Base-by-base conservation (phyloP, 2,888 invertebrate species). In the Diogma glabrata region DNA sequence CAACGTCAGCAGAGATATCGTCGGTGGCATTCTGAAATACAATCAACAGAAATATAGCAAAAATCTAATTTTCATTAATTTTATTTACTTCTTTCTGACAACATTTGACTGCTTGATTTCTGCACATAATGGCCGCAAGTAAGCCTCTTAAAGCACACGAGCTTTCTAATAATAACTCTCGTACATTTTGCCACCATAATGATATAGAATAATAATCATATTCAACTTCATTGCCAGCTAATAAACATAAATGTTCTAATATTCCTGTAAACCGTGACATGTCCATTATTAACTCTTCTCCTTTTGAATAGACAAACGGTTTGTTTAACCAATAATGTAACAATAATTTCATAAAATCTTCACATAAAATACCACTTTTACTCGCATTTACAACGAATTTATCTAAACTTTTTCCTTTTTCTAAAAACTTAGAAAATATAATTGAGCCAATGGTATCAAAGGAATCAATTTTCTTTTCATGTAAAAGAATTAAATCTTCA, bases 121-220 rank as follows among this genome's bases (percentile, higher is more conserved):
- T 81, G 64, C 90, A 89, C 19, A 87, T 79, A 66, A 92, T 79
- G 1, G 91, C 87, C 12, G 87, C 86, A 50, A 88, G 80, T 64
- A 90, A 76, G 2, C 89, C 87, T 54, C 83, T 78, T 57, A 87
- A 77, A 8, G 87, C 84, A 63, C 84, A 82, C 0, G 78, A 72
- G 59, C 87, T 84, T 53, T 86, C 81, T 2, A 81, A 75, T 53
- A 93, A 72, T 53, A 81, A 72, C 56, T 80, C 80, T 23, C 91
- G 76, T 43, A 91, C 78, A 51, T 76, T 74, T 60, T 81, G 80
- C 93, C 93, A 94, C 86, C 90, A 92, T 0, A 76, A 71, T 0
- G 87, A 89, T 19, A 80, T 74, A 55, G 79, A 77, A 61, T 83
- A 84, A 57, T 84, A 82, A 51, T 78, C 79, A 19, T 78, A 78